These are phyloP conservation scores for Plebejus anna DNA, from an alignment of 2,888 invertebrate genomes.

Conservation along the genomic window DNA sequence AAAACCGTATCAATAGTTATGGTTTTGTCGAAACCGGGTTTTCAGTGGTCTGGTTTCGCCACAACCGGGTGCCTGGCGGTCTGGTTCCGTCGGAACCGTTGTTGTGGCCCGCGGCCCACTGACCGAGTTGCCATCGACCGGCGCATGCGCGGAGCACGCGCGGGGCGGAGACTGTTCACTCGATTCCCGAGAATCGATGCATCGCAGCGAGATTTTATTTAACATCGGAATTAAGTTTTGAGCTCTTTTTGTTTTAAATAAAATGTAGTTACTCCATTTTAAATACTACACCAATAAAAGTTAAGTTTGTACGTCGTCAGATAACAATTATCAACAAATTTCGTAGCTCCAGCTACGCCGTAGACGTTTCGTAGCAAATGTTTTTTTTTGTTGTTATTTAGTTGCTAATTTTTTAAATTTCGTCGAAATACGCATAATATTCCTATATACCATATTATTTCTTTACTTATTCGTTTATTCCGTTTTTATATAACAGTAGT, in stretches of 20 bases:
- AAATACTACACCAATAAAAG: too few relatives aligned
- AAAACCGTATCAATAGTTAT: not conserved
- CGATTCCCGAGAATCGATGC: not conserved
- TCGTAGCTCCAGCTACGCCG: not conserved
- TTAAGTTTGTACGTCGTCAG: too few relatives aligned
- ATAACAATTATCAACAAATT: too few relatives aligned
- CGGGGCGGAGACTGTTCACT: conserved; percentile 23
- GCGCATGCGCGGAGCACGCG: conserved; percentile 59
- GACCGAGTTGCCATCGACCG: conserved; percentile 76
- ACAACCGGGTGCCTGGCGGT: not conserved
- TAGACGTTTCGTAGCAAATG: not conserved
- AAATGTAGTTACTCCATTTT: too few relatives aligned
- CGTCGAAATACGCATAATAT: too few relatives aligned
- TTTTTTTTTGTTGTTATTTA: not conserved
- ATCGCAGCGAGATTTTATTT: conserved; percentile 26
- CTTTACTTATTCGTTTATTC: too few relatives aligned
- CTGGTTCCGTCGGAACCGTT: conserved; percentile 17
- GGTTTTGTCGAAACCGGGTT: not conserved
- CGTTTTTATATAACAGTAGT: too few relatives aligned
- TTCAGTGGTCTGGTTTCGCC: not conserved
- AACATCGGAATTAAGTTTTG: not conserved
- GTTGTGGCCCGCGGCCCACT: conserved; percentile 55
- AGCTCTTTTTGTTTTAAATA: too few relatives aligned
- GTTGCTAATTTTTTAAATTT: too few relatives aligned
- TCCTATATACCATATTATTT: too few relatives aligned